Conservation (phyloP, 2,888 invertebrate genomes). For the Penaeus monodon region DNA sequence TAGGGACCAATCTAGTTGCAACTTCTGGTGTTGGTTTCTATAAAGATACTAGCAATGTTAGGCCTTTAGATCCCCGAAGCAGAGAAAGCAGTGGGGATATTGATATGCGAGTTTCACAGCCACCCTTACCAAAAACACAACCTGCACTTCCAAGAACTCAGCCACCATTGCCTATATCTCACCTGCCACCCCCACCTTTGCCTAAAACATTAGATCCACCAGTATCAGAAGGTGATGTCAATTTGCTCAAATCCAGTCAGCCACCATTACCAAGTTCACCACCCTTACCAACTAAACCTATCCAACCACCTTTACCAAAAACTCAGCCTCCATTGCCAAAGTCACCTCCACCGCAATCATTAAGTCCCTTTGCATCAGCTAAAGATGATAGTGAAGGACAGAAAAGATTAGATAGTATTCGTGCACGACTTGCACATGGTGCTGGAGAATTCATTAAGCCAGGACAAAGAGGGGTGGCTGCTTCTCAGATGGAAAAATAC, state of each 20-base stretch:
- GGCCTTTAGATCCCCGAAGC: neutral
- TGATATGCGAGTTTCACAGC: neutral
- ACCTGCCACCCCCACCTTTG: constrained; percentile 15
- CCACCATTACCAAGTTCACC: constrained; percentile 16
- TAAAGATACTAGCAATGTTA: neutral
- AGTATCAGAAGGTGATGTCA: no score
- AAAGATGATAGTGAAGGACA: constrained; percentile 19
- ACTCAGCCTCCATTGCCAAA: constrained; percentile 24
- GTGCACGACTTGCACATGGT: constrained; percentile 49
- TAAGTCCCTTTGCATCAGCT: neutral
- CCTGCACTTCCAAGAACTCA: neutral
- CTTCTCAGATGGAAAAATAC: constrained; percentile 54
- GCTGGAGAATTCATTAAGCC: constrained; percentile 50
- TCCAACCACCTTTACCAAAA: constrained; percentile 10
- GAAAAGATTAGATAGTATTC: constrained; percentile 44
- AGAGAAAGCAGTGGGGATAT: neutral
- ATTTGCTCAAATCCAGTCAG: no score
- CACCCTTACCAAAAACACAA: constrained; percentile 18
- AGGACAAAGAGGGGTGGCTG: constrained; percentile 58
- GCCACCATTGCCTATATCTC: constrained; percentile 6
- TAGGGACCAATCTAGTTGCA: no score
- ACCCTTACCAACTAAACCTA: no score
- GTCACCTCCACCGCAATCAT: constrained; percentile 15
- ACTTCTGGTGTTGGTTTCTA: no score
- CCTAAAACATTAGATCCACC: neutral